Evolutionary conservation across 1,140 invertebrate genomes (phyloP).

Genomic region (Drosophila mauritiana): DNA sequence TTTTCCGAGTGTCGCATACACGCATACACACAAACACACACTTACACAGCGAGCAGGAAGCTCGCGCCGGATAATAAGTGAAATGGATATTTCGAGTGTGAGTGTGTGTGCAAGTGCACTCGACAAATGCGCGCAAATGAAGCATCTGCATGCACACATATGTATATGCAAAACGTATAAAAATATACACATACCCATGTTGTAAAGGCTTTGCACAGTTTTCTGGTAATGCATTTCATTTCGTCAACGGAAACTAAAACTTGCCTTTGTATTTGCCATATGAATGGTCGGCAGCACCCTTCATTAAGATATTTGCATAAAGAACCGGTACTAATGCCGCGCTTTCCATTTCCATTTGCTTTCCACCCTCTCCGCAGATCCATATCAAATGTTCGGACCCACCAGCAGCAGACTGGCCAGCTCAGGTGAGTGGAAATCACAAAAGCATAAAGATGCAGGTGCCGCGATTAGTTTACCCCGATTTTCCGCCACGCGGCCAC

Average conservation of each 20-base stretch:
- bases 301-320: conserved; percentile 77
- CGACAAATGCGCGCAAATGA: conserved; percentile 70
- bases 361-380: conserved; percentile 89
- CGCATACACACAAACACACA: conserved; percentile 1
- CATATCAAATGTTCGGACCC: conserved; percentile 98
- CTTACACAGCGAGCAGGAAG: conserved; percentile 45
- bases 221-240: conserved; percentile 77
- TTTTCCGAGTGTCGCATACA: background rate
- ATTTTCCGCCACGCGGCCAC: conserved; percentile 30
- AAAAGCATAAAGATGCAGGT: conserved; percentile 84
- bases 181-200: conserved; percentile 4
- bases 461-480: conserved; percentile 64
- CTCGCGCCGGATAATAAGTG: conserved; percentile 75
- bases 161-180: background rate
- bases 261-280: conserved; percentile 53
- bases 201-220: conserved; percentile 44
- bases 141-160: conserved; percentile 38
- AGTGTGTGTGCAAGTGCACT: conserved; percentile 51
- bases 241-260: conserved; percentile 78
- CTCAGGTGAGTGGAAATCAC: conserved; percentile 88
- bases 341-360: conserved; percentile 41
- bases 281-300: conserved; percentile 41
- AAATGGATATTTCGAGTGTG: conserved; percentile 70
- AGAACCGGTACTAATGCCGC: conserved; percentile 58
- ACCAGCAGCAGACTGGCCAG: conserved; percentile 96